A percentile compares a stretch with the other conserved stretches of the same genome.
These are phyloP conservation scores for Drosophila bipectinata DNA, from an alignment of 1,140 invertebrate species.

Conservation along the genomic window DNA sequence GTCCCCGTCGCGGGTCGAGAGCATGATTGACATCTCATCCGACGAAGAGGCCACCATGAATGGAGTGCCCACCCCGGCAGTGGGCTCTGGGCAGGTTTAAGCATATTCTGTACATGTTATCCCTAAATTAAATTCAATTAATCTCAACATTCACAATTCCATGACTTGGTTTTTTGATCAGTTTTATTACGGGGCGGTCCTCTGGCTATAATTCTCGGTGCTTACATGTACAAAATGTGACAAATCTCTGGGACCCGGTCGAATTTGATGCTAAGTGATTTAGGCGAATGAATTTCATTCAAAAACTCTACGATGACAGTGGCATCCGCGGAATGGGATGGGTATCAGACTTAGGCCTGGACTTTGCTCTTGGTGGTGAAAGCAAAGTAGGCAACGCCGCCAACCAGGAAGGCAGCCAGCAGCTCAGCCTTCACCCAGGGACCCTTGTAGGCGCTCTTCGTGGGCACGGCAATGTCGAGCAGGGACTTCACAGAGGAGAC, in stretches of 20 bases:
- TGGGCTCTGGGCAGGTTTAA: constrained; percentile 33
- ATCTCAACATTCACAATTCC: constrained; percentile 16
- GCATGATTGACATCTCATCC: constrained; percentile 82
- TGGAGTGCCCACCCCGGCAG: constrained; percentile 29
- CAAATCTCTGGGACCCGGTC: constrained; percentile 33
- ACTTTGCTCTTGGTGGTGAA: constrained; percentile 93
- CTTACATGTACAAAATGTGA: constrained; percentile 38
- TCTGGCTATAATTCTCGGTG: constrained; percentile 7
- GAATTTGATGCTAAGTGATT: constrained; percentile 64
- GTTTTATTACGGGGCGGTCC: constrained; percentile 28
- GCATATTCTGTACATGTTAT: constrained; percentile 32
- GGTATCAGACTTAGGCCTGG: constrained; percentile 54
- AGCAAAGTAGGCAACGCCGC: constrained; percentile 93
- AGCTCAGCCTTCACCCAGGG: constrained; percentile 97
- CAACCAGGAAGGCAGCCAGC: constrained; percentile 91
- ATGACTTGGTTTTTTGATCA: constrained; percentile 10
- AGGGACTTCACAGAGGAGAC: constrained; percentile 89
- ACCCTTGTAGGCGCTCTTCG: constrained; percentile 94
- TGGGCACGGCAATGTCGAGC: constrained; percentile 90
- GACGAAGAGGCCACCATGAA: constrained; percentile 77
- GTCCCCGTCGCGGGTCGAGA: constrained; percentile 81
- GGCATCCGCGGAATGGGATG: constrained; percentile 15
- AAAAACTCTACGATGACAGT: constrained; percentile 42
- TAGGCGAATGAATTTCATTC: constrained; percentile 83
- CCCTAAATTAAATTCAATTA: constrained; percentile 32